phyloP scores from a whole-genome alignment of 2,113 vertebrate genomes.

The Etia nguti region DNA sequence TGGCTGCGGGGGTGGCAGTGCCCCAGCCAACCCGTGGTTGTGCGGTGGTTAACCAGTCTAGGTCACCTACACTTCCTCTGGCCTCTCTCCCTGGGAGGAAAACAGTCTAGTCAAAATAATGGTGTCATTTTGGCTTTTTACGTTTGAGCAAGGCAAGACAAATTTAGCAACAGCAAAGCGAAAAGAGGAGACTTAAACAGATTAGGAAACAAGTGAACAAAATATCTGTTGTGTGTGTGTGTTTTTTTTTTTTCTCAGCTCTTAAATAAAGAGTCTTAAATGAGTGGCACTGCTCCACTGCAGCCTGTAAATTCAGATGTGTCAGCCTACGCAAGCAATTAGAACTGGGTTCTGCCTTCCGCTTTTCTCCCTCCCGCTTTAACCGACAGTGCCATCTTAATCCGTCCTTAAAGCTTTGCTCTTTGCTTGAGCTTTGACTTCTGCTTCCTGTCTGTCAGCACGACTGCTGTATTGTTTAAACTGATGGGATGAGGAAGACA shows the following conservation, averaged over 20 bases:
- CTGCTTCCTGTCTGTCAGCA: conserved; percentile 7
- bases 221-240: conserved; percentile 47
- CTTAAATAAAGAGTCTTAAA: conserved; percentile 63
- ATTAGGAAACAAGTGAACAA: conserved; percentile 64
- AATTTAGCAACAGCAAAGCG: conserved; percentile 70
- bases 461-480: neutral
- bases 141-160: conserved; percentile 58
- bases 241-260: neutral
- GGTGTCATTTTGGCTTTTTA: conserved; percentile 75
- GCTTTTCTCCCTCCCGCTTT: neutral
- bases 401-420: neutral
- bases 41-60: conserved; percentile 65
- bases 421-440: conserved; percentile 13
- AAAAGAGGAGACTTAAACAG: conserved; percentile 51
- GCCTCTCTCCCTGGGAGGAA: conserved; percentile 61
- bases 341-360: conserved; percentile 54
- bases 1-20: conserved; percentile 54
- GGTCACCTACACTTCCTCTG: conserved; percentile 77
- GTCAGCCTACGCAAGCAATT: conserved; percentile 71
- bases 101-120: conserved; percentile 83
- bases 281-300: conserved; percentile 41
- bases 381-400: conserved; percentile 19
- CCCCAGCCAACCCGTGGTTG: conserved; percentile 48
- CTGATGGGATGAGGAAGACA: neutral
- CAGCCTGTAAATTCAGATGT: conserved; percentile 65